Evolutionary conservation across 2,113 vertebrate species (phyloP).

Genomic region (Craseonycteris thonglongyai): DNA sequence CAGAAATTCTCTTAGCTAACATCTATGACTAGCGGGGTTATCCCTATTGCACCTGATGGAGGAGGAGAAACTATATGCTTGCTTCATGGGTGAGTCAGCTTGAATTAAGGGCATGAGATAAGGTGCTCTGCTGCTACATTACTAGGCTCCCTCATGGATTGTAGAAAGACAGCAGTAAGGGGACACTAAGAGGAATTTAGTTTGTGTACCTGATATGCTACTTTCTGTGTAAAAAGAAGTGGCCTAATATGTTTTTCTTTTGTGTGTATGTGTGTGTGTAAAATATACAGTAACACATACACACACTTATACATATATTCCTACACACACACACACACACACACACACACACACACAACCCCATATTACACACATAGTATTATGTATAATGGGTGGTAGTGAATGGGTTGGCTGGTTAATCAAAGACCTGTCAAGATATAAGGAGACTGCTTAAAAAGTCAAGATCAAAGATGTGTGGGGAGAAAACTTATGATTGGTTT

Average conservation of each 20-base stretch:
- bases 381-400: not conserved
- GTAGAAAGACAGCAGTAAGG: not conserved
- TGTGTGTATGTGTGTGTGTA: not conserved
- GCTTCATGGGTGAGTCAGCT: not conserved
- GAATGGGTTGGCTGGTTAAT: not conserved
- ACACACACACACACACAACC: not conserved
- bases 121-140: not conserved
- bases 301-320: not conserved
- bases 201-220: not conserved
- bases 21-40: too few relatives aligned
- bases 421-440: not conserved
- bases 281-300: not conserved
- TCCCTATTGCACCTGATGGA: not conserved
- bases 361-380: not conserved
- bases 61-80: not conserved
- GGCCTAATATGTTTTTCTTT: not conserved
- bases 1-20: not conserved
- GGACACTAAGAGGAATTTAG: not conserved
- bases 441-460: not conserved
- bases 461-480: not conserved
- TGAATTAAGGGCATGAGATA: not conserved
- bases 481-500: not conserved
- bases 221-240: not conserved
- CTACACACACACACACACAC: not conserved
- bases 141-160: not conserved